Base-by-base conservation (phyloP, 2,888 invertebrate genomes). In the Andricus quercusramuli region DNA sequence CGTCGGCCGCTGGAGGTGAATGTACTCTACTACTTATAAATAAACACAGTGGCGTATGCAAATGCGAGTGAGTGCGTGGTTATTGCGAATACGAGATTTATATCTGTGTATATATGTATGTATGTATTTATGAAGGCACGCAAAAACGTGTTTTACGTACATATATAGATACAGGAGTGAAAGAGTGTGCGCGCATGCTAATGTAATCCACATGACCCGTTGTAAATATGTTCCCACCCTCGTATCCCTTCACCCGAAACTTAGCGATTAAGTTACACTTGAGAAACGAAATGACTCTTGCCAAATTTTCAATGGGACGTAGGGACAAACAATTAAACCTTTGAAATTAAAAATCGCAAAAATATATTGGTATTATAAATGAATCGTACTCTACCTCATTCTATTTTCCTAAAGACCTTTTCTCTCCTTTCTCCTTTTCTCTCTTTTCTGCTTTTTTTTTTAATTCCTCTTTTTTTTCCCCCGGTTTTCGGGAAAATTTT, bases 361-460 rank as follows among this genome's bases (percentile, higher is more conserved):
- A 91, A 91, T 91, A 91, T 91, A 91, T 91, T 91, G 90, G 90
- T 91, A 91, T 91, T 91, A 91, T 91, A 91, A 91, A 91, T 86
- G 87, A 90, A 74, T 67, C 51, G 74, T 79, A 79, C 32, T 83
- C 67, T 78, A 82, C 80, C 74, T 81, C 59, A 66, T 80, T 83
- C 41, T 22, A 41, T 67, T 25, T 51, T 66, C 37, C 37, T 37
- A 8, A 1, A 9, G 37, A 37, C 37, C 37, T 37, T 37, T 37
- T 9, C 9, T 37, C 8, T 9, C 37, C 9, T 37, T 37, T 37
- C 8, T 37, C 8, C 37, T 37, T 37, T 37, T 9, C 9, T 37
- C 8, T 9, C 37, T 37, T 37, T 37, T 37, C 37, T 37, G 9
- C 37, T 37, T 37, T 37, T 37, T 37, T 37, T 37, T 37, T 37